Base-by-base conservation (phyloP, 2,113 vertebrate species). In the Clupea harengus region DNA sequence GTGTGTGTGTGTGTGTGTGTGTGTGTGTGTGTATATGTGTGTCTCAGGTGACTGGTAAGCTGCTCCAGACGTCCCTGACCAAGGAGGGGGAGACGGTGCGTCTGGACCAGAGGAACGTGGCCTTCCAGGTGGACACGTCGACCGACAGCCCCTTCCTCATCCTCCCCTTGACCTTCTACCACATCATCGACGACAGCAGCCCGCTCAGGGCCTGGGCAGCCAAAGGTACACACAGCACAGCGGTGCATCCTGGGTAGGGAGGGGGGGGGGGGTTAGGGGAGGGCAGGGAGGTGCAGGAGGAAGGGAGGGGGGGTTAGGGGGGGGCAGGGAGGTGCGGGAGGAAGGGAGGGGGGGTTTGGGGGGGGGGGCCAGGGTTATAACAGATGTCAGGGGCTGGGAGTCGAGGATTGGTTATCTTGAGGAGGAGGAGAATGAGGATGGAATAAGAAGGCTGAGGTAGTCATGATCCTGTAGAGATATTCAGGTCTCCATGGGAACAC, bases 111-210 rank as follows among this genome's bases (percentile, higher is more conserved):
- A 94, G 97, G 88, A 99, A 99, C 0, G 98, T 99, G 87, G 92
- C 96, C 57, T 99, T 99, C 93, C 97, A 97, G 86, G 97, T 99
- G 89, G 98, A 99, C 94, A 99, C 97, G 0, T 97, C 97, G 44
- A 98, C 95, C 0, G 97, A 99, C 91, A 99, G 98, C 92, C 98
- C 98, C 87, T 99, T 99, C 93, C 97, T 99, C 93, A 98, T 99
- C 90, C 93, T 99, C 0, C 98, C 98, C 0, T 95, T 99, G 60
- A 99, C 97, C 67, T 99, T 98, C 95, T 98, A 98, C 94, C 98
- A 99, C 0, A 93, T 97, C 91, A 95, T 99, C 17, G 97, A 99
- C 0, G 96, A 98, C 1, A 89, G 84, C 90, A 99, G 98, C 87
- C 98, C 98, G 1, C 92, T 99, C 72, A 92, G 94, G 45, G 95